These are phyloP conservation scores for Spilogale gracilis DNA, from an alignment of 2,113 vertebrate species.

Conservation along the genomic window DNA sequence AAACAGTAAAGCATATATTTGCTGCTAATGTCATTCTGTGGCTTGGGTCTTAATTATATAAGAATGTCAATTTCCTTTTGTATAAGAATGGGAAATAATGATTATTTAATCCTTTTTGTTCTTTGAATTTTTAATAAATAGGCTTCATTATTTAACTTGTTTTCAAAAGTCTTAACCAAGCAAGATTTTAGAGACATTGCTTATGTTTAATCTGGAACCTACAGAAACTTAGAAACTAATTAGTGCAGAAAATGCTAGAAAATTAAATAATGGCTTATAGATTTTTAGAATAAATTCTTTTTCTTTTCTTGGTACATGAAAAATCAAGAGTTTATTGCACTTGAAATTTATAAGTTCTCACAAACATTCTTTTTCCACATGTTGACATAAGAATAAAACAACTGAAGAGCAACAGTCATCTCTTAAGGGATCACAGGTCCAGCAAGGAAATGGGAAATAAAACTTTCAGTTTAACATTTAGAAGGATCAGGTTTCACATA, in stretches of 20 bases:
- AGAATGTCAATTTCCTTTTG: conserved; percentile 20
- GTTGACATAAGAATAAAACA: conserved; percentile 64
- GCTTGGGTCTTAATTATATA: not conserved
- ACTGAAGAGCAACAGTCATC: not conserved
- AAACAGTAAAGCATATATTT: conserved; percentile 53
- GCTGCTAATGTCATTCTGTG: not conserved
- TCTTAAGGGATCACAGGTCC: conserved; percentile 53
- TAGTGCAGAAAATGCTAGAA: not conserved
- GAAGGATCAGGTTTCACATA: conserved; percentile 62
- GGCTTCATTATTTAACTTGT: not conserved
- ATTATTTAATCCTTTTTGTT: conserved; percentile 24
- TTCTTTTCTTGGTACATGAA: not conserved
- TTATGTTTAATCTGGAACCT: not conserved
- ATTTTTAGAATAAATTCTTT: conserved; percentile 25
- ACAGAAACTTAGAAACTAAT: not conserved
- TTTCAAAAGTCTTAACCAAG: conserved; percentile 37
- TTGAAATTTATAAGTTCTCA: conserved; percentile 25
- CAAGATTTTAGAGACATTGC: not conserved
- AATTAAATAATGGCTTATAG: not conserved
- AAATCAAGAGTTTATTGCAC: not conserved
- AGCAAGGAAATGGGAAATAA: conserved; percentile 60
- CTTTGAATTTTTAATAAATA: conserved; percentile 25
- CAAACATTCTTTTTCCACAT: not conserved
- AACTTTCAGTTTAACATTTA: conserved; percentile 73
- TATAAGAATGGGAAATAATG: conserved; percentile 21